Evolutionary conservation across 2,797 vertebrate species (phyloP).

Genomic region (Liparis tanakae): DNA sequence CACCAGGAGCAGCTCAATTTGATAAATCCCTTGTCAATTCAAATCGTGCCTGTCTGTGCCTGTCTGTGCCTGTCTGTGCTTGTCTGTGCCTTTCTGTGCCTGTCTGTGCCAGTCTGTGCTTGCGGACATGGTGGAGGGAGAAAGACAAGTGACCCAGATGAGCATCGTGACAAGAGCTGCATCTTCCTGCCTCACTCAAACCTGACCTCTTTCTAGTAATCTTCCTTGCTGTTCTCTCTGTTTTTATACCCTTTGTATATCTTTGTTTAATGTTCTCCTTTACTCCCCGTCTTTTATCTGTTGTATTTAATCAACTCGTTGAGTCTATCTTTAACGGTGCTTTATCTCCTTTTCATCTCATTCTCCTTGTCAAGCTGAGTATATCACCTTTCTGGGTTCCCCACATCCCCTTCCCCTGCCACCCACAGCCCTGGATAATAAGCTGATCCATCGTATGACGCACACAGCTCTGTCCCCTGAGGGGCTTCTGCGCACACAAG

Average conservation of each 20-base stretch:
- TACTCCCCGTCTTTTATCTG: constrained; percentile 15
- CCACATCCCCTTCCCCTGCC: constrained; percentile 48
- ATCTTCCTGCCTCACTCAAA: constrained; percentile 39
- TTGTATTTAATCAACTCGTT: constrained; percentile 27
- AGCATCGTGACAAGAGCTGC: constrained; percentile 48
- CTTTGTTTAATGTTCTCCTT: constrained; percentile 3
- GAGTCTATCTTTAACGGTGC: constrained; percentile 10
- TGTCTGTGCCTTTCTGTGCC: too few relatives aligned
- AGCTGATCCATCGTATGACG: constrained; percentile 77
- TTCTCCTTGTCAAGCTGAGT: constrained; percentile 41
- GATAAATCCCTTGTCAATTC: constrained; percentile 53
- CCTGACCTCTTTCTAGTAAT: constrained; percentile 43
- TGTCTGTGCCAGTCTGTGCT: constrained; percentile 14
- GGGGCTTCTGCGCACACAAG: constrained; percentile 75
- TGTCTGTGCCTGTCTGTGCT: too few relatives aligned
- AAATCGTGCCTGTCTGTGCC: constrained; percentile 21
- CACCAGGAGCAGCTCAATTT: constrained; percentile 58
- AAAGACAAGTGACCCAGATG: constrained; percentile 43
- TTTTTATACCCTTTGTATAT: constrained; percentile 4
- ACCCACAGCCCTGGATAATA: constrained; percentile 72
- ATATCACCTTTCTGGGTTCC: constrained; percentile 64
- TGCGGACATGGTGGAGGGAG: constrained; percentile 1
- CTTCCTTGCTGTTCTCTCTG: constrained; percentile 7
- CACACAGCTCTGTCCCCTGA: constrained; percentile 72
- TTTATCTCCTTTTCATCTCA: constrained; percentile 46